These are phyloP conservation scores for Heliconius congener DNA, from an alignment of 1,140 invertebrate species.

Conservation along the genomic window DNA sequence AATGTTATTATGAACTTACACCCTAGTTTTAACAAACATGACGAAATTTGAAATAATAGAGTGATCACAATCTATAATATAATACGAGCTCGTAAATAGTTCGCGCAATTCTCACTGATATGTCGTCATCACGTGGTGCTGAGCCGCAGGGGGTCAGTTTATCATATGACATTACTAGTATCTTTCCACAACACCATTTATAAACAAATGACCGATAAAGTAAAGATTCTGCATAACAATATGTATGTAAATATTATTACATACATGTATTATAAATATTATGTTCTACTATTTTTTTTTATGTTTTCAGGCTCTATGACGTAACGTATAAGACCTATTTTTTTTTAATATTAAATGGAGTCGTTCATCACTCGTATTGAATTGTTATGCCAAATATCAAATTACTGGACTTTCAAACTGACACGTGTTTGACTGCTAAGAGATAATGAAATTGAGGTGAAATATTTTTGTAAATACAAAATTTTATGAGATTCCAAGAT, in stretches of 20 bases:
- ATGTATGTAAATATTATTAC: slow-evolving; percentile 6
- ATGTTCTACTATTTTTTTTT: background rate
- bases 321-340: background rate
- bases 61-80: background rate
- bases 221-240: slow-evolving; percentile 15
- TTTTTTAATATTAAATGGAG: background rate
- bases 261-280: slow-evolving; percentile 7
- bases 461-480: background rate
- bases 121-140: slow-evolving; percentile 55
- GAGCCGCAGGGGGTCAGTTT: slow-evolving; percentile 65
- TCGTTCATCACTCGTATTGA: background rate
- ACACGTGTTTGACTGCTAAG: background rate
- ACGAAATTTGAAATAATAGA: slow-evolving; percentile 12
- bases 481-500: too few relatives aligned
- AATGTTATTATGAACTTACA: slow-evolving; percentile 3
- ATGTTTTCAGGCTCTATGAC: background rate
- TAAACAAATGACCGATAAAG: slow-evolving; percentile 45
- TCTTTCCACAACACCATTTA: slow-evolving; percentile 62
- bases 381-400: background rate
- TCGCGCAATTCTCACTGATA: slow-evolving; percentile 47
- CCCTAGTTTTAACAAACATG: slow-evolving; percentile 5
- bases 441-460: background rate
- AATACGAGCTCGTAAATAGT: slow-evolving; percentile 15
- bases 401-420: background rate
- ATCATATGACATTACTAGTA: slow-evolving; percentile 64